phyloP scores from a whole-genome alignment of 1,140 invertebrate species.

The Akabosia matsudoensis region DNA sequence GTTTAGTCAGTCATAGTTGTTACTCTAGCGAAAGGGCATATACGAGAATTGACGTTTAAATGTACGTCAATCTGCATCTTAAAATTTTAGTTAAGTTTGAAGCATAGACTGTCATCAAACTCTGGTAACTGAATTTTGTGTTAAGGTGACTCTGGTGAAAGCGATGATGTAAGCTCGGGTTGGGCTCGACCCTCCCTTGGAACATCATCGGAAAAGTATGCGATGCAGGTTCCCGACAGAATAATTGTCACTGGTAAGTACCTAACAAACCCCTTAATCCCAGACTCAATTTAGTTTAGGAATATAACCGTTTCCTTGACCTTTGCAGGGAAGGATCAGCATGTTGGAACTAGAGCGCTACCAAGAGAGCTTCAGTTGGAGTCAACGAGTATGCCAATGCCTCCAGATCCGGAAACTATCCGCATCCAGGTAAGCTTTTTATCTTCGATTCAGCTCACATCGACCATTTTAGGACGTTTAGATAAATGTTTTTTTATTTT shows the following conservation, averaged over 20 bases:
- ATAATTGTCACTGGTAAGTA: slow-evolving; percentile 72
- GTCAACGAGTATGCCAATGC: slow-evolving; percentile 65
- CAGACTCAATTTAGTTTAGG: too few relatives aligned
- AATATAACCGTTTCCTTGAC: too few relatives aligned
- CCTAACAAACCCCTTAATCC: too few relatives aligned
- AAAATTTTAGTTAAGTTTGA: too few relatives aligned
- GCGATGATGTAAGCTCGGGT: slow-evolving; percentile 41
- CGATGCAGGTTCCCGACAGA: slow-evolving; percentile 86
- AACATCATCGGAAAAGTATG: slow-evolving; percentile 61
- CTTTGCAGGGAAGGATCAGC: slow-evolving; percentile 75
- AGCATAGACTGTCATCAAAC: too few relatives aligned
- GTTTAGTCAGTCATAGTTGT: neutral
- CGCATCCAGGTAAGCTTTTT: slow-evolving; percentile 61
- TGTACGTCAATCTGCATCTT: too few relatives aligned
- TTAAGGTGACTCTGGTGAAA: slow-evolving; percentile 44
- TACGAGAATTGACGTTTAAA: too few relatives aligned
- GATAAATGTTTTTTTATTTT: too few relatives aligned
- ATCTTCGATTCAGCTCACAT: neutral
- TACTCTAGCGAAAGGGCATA: too few relatives aligned
- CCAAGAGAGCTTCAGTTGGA: slow-evolving; percentile 79
- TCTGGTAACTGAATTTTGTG: slow-evolving; percentile 20
- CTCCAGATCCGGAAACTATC: slow-evolving; percentile 64
- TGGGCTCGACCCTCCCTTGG: slow-evolving; percentile 30
- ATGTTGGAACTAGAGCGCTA: slow-evolving; percentile 70
- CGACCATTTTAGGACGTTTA: too few relatives aligned